These are phyloP conservation scores for Alfaro cultratus DNA, from an alignment of 2,797 vertebrate species.

Conservation along the genomic window DNA sequence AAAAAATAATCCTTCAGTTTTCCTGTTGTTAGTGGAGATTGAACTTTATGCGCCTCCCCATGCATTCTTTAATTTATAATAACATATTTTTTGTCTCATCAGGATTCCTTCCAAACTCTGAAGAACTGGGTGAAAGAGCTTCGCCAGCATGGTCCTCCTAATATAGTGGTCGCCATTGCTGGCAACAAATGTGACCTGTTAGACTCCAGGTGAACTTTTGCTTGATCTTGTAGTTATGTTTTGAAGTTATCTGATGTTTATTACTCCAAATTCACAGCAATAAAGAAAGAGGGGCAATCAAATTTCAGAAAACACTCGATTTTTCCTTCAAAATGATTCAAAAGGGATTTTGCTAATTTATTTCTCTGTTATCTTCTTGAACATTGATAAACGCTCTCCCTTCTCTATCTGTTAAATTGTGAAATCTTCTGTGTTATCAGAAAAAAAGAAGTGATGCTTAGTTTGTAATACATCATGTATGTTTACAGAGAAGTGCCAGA, in stretches of 20 bases:
- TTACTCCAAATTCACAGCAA: slow-evolving; percentile 1
- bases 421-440: slow-evolving; percentile 9
- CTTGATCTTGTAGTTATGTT: neutral
- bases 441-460: slow-evolving; percentile 18
- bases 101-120: slow-evolving; percentile 96
- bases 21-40: neutral
- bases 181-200: slow-evolving; percentile 98
- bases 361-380: neutral
- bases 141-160: slow-evolving; percentile 95
- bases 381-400: neutral
- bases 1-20: neutral
- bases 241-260: neutral
- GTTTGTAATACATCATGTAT: slow-evolving; percentile 24
- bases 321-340: neutral
- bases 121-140: slow-evolving; percentile 99
- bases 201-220: slow-evolving; percentile 87
- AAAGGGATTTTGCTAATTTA: neutral
- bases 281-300: neutral
- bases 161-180: slow-evolving; percentile 97
- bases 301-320: neutral
- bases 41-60: neutral
- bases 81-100: slow-evolving; percentile 30
- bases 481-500: slow-evolving; percentile 92
- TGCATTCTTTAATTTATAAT: neutral
- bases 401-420: slow-evolving; percentile 16